Base-by-base conservation (phyloP, 2,888 invertebrate species). In the Cantharis lateralis region DNA sequence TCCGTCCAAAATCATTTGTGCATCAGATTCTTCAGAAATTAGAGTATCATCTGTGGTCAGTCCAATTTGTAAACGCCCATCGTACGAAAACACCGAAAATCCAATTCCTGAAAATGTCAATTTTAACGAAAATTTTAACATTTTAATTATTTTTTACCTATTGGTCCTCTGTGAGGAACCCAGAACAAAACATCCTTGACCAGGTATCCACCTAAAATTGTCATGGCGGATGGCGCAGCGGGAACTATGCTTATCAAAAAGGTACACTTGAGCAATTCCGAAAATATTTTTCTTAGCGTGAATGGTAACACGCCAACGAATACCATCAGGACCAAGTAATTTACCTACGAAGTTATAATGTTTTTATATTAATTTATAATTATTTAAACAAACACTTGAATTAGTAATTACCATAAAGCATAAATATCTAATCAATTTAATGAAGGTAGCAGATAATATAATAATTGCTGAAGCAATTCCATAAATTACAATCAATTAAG, bases 211-310 rank as follows among this genome's bases (percentile, higher is more conserved):
- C 28, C 68, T 15, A 72, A 86, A 68, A 90, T 87, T 15, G 84
- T 86, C 7, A 89, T 81, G 61, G 83, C 79, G 9, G 83, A 84
- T 1, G 91, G 91, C 2, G 91, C 91, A 0, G 89, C 91, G 0
- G 89, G 89, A 81, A 91, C 84, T 82, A 91, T 91, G 81, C 91
- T 91, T 63, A 91, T 87, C 0, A 89, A 89, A 84, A 91, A 83
- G 0, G 90, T 90, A 24, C 90, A 89, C 70, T 89, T 89, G 16
- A 84, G 86, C 79, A 90, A 90, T 61, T 87, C 84, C 15, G 90
- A 83, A n/a, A 89, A 78, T 0, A 87, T 85, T 63, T 68, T 68
- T 32, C 70, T 64, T 15, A 75, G 32, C 13, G n/a, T 18, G 9
- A 16, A 24, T 18, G 75, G 75, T 16, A 75, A 62, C 15, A 71